phyloP scores from a whole-genome alignment of 2,888 invertebrate genomes.

The Netelia melanura region DNA sequence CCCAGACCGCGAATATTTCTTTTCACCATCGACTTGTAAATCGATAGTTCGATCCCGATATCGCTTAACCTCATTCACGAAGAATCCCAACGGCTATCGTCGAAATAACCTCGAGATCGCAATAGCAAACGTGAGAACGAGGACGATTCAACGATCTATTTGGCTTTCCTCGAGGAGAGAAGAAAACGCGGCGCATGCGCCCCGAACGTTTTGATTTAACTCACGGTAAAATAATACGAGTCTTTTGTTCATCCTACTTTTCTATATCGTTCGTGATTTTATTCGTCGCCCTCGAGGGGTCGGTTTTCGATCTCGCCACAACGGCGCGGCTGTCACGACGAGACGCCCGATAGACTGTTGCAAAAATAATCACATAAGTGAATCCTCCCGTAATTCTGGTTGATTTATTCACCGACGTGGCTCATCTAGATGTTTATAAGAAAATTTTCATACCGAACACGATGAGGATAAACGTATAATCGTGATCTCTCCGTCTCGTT shows the following conservation, averaged over 20 bases:
- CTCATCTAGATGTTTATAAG: conserved; percentile 13
- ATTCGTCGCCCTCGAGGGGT: not conserved
- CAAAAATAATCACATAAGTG: conserved; percentile 19
- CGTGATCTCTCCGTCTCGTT: not conserved
- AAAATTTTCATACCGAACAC: not conserved
- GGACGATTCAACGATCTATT: conserved; percentile 59
- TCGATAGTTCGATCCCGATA: conserved; percentile 36
- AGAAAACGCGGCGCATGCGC: not conserved
- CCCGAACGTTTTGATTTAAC: conserved; percentile 38
- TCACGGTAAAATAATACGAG: conserved; percentile 40
- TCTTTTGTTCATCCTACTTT: conserved; percentile 29
- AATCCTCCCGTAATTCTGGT: conserved; percentile 33
- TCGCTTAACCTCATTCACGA: conserved; percentile 61
- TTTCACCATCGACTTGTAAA: conserved; percentile 26
- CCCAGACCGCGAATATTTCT: conserved; percentile 50
- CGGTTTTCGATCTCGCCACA: conserved; percentile 14
- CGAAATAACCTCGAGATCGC: conserved; percentile 16
- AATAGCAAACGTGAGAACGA: conserved; percentile 57
- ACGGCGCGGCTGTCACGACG: conserved; percentile 12
- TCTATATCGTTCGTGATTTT: conserved; percentile 22
- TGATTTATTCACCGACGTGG: no score
- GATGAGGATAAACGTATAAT: not conserved
- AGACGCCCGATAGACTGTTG: conserved; percentile 12
- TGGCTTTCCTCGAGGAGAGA: conserved; percentile 28
- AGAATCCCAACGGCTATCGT: conserved; percentile 24